Conservation (phyloP, 2,888 invertebrate species). For the Meliscaeva auricollis region DNA sequence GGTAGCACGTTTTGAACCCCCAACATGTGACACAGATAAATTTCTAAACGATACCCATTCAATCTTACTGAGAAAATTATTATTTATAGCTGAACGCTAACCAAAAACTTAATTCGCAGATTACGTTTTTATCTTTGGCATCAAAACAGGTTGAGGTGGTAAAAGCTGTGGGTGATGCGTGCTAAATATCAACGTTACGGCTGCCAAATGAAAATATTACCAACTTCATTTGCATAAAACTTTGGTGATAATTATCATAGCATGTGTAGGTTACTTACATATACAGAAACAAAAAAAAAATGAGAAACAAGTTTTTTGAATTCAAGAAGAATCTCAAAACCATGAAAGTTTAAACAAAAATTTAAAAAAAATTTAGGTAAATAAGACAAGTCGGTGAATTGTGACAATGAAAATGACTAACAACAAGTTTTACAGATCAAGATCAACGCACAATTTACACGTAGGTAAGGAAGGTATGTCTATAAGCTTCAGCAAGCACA, state of each 20-base stretch:
- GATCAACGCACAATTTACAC: neutral
- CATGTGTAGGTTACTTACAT: neutral
- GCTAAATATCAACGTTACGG: constrained; percentile 23
- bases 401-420: constrained; percentile 11
- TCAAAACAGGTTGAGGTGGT: constrained; percentile 42
- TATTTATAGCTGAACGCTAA: constrained; percentile 10
- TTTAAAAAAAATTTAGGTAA: neutral
- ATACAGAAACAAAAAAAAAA: constrained; percentile 1
- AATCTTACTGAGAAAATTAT: constrained; percentile 1
- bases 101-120: neutral
- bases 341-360: constrained; percentile 2
- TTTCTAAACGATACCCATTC: neutral
- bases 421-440: constrained; percentile 8
- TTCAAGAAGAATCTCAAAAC: neutral
- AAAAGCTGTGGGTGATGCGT: constrained; percentile 45
- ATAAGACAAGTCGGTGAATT: neutral
- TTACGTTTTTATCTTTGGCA: neutral
- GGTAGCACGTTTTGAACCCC: constrained; percentile 28
- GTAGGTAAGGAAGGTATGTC: neutral
- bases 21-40: constrained; percentile 15
- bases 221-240: constrained; percentile 39
- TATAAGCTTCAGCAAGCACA: neutral
- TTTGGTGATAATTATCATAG: constrained; percentile 34
- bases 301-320: constrained; percentile 7
- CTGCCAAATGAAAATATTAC: constrained; percentile 14